A percentile compares a stretch with the other conserved stretches of the same genome.
Conservation (phyloP, 2,888 invertebrate genomes). For the Leucania comma region DNA sequence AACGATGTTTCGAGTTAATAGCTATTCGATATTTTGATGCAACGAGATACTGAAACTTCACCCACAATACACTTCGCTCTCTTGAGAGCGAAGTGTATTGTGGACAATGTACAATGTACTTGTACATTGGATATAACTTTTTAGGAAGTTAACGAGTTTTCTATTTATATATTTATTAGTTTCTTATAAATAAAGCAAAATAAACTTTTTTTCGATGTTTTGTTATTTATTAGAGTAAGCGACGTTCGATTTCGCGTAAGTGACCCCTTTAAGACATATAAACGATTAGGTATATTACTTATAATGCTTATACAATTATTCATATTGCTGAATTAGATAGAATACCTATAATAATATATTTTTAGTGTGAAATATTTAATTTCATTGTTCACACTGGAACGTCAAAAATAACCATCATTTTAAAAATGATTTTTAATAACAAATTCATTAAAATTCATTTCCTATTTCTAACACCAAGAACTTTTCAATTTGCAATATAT, state of each 20-base stretch:
- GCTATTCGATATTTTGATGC: background rate
- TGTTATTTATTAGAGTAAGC: background rate
- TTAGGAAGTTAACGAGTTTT: no score
- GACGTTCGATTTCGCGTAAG: background rate
- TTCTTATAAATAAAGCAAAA: background rate
- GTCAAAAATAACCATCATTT: constrained; percentile 37
- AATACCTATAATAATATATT: constrained; percentile 59
- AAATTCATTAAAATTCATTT: constrained; percentile 45
- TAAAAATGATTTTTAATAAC: constrained; percentile 42
- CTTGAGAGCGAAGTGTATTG: no score
- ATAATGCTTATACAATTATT: constrained; percentile 61
- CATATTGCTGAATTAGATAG: constrained; percentile 61
- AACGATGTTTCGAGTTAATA: background rate
- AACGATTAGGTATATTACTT: constrained; percentile 55
- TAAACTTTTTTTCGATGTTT: background rate
- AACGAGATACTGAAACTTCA: background rate
- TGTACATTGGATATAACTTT: background rate
- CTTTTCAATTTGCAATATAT: constrained; percentile 29
- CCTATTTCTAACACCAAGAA: constrained; percentile 65
- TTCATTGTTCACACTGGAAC: constrained; percentile 44
- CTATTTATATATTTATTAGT: background rate
- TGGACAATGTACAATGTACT: no score
- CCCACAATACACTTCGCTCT: background rate
- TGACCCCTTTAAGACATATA: constrained; percentile 48
- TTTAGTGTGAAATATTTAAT: constrained; percentile 38